Evolutionary conservation across 2,888 invertebrate genomes (phyloP), one percentile per base, ranked within the genome.

Genomic region (Anthophora plumipes): DNA sequence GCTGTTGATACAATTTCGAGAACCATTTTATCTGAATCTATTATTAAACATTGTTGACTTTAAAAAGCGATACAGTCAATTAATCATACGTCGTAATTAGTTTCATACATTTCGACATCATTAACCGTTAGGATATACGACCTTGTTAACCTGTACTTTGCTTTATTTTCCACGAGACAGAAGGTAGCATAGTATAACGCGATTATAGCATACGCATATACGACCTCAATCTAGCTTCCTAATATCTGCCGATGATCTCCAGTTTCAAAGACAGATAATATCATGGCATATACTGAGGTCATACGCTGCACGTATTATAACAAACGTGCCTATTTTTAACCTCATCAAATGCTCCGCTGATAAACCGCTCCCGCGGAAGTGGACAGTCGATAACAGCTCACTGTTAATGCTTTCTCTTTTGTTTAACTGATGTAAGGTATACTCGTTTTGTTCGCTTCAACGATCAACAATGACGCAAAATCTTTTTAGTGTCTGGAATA

Each of bases 261-360:
- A 22, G 3, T n/a, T 50, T 52, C 22, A 8, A 9, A 55, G 39
- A 52, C n/a, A 79, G 59, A 80, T 73, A 59, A 63, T 73, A 66
- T 77, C 52, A 12, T 37, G 9, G 25, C 25, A 59, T 20, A 50
- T 66, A 64, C 69, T 43, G 39, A 70, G 61, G 75, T 70, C 76
- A 39, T 73, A 25, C 43, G 59, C 22, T 25, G 39, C 52, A 48
- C 39, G 43, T 54, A 54, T 48, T 37, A 46, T 63, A 25, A 59
- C 50, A 69, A 71, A 67, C 48, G 52, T 25, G 52, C 31, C 81
- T 83, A 85, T 83, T 81, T 85, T 83, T 85, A 85, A 77, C 72
- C 59, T 48, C 70, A 12, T 39, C 39, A 54, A 71, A 64, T 57
- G 46, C 14, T 50, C n/a, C 20, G 5, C 41, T 68, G 81, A 85